A percentile compares a stretch with the other conserved stretches of the same genome.
Conservation (phyloP, 2,888 invertebrate genomes). For the Chrysolina oricalcia region DNA sequence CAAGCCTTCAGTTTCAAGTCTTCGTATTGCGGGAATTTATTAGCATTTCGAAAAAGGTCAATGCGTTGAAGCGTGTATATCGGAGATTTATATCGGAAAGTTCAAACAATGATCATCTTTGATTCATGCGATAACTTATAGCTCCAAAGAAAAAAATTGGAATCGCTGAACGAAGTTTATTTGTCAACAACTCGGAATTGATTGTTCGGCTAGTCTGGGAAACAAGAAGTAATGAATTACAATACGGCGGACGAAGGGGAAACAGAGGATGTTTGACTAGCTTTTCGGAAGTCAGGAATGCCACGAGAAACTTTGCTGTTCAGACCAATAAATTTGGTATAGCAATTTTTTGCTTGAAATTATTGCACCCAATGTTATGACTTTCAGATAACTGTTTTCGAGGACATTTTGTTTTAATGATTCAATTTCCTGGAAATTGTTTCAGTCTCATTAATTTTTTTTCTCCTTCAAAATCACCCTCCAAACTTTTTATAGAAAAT, state of each 20-base stretch:
- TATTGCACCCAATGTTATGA: too few species aligned
- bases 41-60: slow-evolving; percentile 38
- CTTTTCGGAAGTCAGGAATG: neutral
- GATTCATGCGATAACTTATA: slow-evolving; percentile 38
- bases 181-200: slow-evolving; percentile 47
- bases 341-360: neutral
- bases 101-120: slow-evolving; percentile 45
- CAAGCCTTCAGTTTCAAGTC: neutral
- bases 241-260: neutral
- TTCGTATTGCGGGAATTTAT: slow-evolving; percentile 19
- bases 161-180: slow-evolving; percentile 33
- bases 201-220: slow-evolving; percentile 34
- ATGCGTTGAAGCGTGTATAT: slow-evolving; percentile 33
- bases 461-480: too few species aligned
- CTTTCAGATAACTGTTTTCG: too few species aligned
- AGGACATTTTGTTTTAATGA: too few species aligned
- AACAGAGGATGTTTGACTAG: neutral
- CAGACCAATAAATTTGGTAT: neutral
- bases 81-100: slow-evolving; percentile 40
- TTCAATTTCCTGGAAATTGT: too few species aligned
- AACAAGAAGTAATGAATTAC: slow-evolving; percentile 40
- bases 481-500: too few species aligned
- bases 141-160: slow-evolving; percentile 12
- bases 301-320: neutral
- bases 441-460: too few species aligned